Conservation (phyloP, 2,797 vertebrate genomes). For the Ptychadena robeensis region DNA sequence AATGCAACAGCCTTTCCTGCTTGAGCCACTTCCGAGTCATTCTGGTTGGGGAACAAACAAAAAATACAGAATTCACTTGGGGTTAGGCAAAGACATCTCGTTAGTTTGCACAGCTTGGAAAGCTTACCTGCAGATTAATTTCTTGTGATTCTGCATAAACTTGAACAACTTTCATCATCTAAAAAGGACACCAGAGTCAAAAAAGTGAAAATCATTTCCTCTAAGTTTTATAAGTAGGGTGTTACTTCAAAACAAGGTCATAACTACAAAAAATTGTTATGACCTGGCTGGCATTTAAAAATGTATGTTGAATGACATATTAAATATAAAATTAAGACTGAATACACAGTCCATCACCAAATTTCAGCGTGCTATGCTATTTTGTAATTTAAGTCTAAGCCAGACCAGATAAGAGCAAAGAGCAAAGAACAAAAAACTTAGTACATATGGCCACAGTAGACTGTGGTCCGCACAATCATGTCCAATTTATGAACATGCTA, state of each 20-base stretch:
- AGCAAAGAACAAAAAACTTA: no score
- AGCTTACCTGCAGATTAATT: conserved; percentile 99
- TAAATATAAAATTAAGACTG: not conserved
- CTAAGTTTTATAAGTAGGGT: conserved; percentile 79
- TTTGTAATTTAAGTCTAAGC: not conserved
- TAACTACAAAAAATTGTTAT: conserved; percentile 71
- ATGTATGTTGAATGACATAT: not conserved
- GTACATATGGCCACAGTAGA: no score
- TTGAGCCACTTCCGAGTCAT: conserved; percentile 97
- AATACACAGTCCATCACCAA: not conserved
- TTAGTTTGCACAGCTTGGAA: conserved; percentile 85
- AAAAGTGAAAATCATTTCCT: conserved; percentile 87
- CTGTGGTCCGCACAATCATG: not conserved
- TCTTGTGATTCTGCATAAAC: conserved; percentile 99
- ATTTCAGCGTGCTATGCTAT: not conserved
- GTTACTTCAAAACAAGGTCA: conserved; percentile 76
- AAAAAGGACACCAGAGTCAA: conserved; percentile 98
- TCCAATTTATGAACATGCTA: not conserved
- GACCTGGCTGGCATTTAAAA: conserved; percentile 66
- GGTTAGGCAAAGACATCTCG: conserved; percentile 80
- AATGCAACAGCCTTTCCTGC: conserved; percentile 91
- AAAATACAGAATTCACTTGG: conserved; percentile 76
- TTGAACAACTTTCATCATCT: conserved; percentile 99
- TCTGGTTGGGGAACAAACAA: conserved; percentile 83
- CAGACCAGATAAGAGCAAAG: not conserved